Evolutionary conservation across 2,797 vertebrate genomes (phyloP).

Genomic region (Clarias pachynema): DNA sequence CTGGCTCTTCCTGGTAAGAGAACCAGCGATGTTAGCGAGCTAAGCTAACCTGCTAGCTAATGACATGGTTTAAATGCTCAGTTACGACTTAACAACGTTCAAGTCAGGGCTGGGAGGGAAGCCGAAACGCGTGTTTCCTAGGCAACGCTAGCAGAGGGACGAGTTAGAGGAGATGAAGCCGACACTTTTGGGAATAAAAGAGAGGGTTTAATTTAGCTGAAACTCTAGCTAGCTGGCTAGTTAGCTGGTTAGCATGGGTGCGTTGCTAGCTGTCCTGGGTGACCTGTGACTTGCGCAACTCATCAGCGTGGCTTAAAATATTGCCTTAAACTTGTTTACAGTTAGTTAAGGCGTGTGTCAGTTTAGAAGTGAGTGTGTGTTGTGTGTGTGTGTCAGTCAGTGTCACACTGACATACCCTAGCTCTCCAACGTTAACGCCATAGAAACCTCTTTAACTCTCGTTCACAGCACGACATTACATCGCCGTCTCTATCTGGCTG

Average conservation of each 20-base stretch:
- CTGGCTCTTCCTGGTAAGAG: conserved; percentile 82
- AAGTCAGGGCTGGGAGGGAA: not conserved
- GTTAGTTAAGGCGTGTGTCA: not conserved
- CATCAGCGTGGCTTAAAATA: not conserved
- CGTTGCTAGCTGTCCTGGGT: conserved; percentile 7
- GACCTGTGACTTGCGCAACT: conserved; percentile 1
- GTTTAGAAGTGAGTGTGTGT: not conserved
- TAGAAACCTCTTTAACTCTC: not conserved
- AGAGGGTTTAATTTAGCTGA: not conserved
- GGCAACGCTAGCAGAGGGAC: too few relatives aligned
- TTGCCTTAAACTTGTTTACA: not conserved
- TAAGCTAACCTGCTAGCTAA: conserved; percentile 34
- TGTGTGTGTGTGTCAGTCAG: not conserved
- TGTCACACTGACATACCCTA: not conserved
- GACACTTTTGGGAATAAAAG: not conserved
- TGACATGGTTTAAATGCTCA: not conserved
- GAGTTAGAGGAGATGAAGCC: not conserved
- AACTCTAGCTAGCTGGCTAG: conserved; percentile 18
- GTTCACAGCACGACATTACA: not conserved
- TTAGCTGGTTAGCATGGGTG: conserved; percentile 22
- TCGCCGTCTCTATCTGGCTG: not conserved
- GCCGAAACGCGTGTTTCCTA: not conserved
- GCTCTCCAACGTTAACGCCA: not conserved
- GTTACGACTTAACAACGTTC: not conserved
- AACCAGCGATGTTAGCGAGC: conserved; percentile 38